A percentile compares a stretch with the other conserved stretches of the same genome.
Conservation (phyloP, 2,797 vertebrate species). For the Nothura maculosa region DNA sequence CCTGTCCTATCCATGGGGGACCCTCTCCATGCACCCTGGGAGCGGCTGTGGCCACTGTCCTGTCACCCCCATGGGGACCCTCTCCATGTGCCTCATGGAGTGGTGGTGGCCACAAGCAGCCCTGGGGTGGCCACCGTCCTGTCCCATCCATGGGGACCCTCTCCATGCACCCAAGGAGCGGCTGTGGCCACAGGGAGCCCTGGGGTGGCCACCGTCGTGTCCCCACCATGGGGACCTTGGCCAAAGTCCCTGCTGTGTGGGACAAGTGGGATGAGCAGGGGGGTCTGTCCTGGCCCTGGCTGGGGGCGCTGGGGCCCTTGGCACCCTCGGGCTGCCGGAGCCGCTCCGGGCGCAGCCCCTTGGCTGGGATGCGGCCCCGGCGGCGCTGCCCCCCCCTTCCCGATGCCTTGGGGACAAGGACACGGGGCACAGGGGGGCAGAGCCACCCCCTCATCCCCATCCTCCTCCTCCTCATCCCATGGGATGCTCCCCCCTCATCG, state of each 20-base stretch:
- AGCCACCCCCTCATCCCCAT: too few relatives aligned
- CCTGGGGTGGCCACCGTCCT: too few relatives aligned
- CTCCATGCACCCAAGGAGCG: fast-evolving
- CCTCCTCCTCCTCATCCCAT: neutral
- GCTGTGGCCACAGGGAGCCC: too few relatives aligned
- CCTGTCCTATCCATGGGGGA: neutral
- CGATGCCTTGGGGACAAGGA: neutral
- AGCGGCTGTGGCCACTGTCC: too few relatives aligned
- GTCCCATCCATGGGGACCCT: neutral
- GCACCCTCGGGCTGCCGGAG: neutral
- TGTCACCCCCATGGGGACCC: too few relatives aligned
- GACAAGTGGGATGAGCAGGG: neutral
- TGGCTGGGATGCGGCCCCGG: neutral
- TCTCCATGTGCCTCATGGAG: too few relatives aligned
- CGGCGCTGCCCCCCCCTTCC: too few relatives aligned
- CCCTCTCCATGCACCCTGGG: too few relatives aligned
- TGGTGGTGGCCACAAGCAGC: too few relatives aligned
- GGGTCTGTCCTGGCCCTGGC: too few relatives aligned
- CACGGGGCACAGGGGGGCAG: neutral
- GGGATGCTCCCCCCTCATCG: too few relatives aligned
- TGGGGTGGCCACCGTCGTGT: fast-evolving
- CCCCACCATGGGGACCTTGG: neutral
- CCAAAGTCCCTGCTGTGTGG: fast-evolving
- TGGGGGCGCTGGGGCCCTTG: fast-evolving
- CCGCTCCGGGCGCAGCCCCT: neutral